phyloP scores from a whole-genome alignment of 2,888 invertebrate genomes.

The Drosophila siamana region DNA sequence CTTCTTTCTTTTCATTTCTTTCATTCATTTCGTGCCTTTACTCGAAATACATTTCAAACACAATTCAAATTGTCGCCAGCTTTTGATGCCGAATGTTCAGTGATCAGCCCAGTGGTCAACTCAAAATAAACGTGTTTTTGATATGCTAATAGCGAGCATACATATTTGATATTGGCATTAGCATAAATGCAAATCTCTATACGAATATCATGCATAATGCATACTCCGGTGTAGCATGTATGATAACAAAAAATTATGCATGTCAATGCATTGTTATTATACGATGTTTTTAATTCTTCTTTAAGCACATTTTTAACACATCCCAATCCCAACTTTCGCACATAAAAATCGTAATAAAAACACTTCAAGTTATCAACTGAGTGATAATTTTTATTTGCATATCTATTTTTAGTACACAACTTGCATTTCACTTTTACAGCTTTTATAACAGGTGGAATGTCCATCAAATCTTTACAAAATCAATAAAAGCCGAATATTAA shows the following conservation, averaged over 20 bases:
- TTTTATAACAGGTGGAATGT: constrained; percentile 22
- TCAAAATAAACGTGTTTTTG: not conserved
- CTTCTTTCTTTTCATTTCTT: constrained; percentile 6
- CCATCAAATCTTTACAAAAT: constrained; percentile 1
- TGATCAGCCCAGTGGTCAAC: constrained; percentile 9
- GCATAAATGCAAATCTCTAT: constrained; percentile 16
- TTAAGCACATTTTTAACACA: constrained; percentile 23
- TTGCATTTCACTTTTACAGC: constrained; percentile 61
- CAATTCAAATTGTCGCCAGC: constrained; percentile 20
- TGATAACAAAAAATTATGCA: constrained; percentile 7
- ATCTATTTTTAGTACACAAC: constrained; percentile 36
- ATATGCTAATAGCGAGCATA: constrained; percentile 24
- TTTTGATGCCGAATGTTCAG: constrained; percentile 27
- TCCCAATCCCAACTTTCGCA: constrained; percentile 59
- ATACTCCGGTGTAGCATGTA: constrained; percentile 1
- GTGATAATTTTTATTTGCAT: constrained; percentile 55
- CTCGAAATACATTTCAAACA: constrained; percentile 12
- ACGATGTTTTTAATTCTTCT: constrained; percentile 21
- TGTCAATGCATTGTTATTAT: constrained; percentile 15
- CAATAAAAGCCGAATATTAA: constrained; percentile 2
- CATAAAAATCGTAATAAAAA: constrained; percentile 51
- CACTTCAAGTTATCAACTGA: constrained; percentile 11
- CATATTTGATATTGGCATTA: constrained; percentile 6
- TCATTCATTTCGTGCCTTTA: constrained; percentile 17
- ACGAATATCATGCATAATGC: not conserved